phyloP scores from a whole-genome alignment of 2,797 vertebrate genomes.

The Ctenopoma kingsleyae region DNA sequence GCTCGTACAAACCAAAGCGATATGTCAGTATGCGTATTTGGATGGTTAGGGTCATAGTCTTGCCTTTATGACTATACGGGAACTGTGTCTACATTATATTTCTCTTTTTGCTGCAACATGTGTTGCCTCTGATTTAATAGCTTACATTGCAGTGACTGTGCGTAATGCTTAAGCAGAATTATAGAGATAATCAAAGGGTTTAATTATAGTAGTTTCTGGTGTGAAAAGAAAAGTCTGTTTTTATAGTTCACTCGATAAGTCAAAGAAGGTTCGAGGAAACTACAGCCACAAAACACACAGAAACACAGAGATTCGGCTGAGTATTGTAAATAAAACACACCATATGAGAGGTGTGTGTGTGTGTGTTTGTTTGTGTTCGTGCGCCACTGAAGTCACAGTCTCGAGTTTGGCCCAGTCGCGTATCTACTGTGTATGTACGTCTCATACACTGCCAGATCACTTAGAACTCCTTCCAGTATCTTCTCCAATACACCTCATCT shows the following conservation, averaged over 20 bases:
- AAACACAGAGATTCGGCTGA: conserved; percentile 3
- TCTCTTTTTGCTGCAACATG: neutral
- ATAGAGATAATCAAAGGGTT: conserved; percentile 14
- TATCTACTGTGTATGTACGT: conserved; percentile 9
- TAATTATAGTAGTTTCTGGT: conserved; percentile 2
- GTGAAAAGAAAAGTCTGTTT: neutral
- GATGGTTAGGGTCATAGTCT: neutral
- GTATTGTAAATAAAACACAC: conserved; percentile 5
- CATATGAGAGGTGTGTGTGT: neutral
- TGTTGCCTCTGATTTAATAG: conserved; percentile 5
- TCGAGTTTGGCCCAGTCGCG: neutral
- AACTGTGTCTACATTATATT: neutral
- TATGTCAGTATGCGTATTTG: neutral
- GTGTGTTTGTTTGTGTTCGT: neutral
- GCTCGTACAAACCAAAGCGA: neutral
- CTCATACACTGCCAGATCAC: neutral
- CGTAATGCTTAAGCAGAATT: neutral
- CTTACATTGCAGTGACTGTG: neutral
- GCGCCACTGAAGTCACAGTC: neutral
- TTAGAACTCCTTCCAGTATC: conserved; percentile 9
- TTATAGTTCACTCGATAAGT: neutral
- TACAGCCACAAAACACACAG: neutral
- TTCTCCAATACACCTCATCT: conserved; percentile 13
- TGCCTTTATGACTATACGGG: neutral
- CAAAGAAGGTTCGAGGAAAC: too few relatives aligned